Conservation (phyloP, 2,797 vertebrate genomes). For the Sus cebifrons region DNA sequence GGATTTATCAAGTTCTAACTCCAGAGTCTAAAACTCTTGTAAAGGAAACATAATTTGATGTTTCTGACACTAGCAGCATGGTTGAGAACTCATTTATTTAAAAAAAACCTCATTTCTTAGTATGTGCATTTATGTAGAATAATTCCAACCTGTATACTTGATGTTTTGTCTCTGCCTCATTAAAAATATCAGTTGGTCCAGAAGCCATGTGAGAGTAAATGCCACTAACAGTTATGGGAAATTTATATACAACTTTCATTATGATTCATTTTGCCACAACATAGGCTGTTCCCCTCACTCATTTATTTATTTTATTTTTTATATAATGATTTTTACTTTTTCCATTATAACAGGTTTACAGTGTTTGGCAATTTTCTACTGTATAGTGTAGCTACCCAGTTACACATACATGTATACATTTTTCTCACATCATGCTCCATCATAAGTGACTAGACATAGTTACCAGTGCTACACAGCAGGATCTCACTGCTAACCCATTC, state of each 20-base stretch:
- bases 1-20: conserved; percentile 36
- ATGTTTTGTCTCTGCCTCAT: neutral
- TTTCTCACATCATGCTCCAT: too few relatives aligned
- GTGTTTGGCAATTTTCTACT: too few relatives aligned
- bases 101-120: neutral
- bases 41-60: conserved; percentile 15
- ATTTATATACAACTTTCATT: neutral
- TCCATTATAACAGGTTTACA: too few relatives aligned
- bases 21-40: neutral
- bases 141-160: neutral
- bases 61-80: neutral
- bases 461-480: too few relatives aligned
- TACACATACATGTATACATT: too few relatives aligned
- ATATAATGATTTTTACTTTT: too few relatives aligned
- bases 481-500: too few relatives aligned
- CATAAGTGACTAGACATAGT: too few relatives aligned
- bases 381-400: too few relatives aligned
- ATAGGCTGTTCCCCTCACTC: neutral
- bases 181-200: neutral
- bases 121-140: neutral
- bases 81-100: neutral
- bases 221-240: neutral
- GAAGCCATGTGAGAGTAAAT: neutral
- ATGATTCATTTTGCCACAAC: conserved; percentile 22
- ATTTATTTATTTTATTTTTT: too few relatives aligned